Evolutionary conservation across 2,888 invertebrate genomes (phyloP).

Genomic region (Standfussiana lucernea): DNA sequence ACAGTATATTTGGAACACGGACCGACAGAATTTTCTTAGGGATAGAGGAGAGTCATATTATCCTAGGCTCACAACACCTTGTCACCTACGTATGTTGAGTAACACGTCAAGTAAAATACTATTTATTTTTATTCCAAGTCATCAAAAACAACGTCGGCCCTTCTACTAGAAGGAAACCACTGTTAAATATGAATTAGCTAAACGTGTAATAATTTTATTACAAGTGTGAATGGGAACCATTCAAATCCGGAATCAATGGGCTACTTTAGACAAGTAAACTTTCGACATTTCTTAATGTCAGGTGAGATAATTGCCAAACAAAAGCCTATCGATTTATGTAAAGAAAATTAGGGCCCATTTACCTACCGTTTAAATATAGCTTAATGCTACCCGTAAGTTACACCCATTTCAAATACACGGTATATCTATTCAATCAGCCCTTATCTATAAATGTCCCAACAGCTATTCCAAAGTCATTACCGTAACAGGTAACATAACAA

Average conservation of each 20-base stretch:
- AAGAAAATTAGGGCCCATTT: neutral
- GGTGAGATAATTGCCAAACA: neutral
- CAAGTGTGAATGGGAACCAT: neutral
- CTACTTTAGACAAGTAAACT: too few relatives aligned
- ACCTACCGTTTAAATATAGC: neutral
- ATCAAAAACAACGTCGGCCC: neutral
- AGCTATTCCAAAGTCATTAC: conserved; percentile 33
- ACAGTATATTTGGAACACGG: too few relatives aligned
- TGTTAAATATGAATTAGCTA: neutral
- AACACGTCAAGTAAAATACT: too few relatives aligned
- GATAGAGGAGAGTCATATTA: too few relatives aligned
- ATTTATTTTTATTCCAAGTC: neutral
- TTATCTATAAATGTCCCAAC: neutral
- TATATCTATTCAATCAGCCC: conserved; percentile 8
- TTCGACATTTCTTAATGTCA: neutral
- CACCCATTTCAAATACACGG: neutral
- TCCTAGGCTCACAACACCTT: too few relatives aligned
- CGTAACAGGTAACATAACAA: neutral
- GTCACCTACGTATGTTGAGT: too few relatives aligned
- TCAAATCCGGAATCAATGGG: neutral
- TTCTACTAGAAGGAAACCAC: neutral
- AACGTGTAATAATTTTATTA: neutral
- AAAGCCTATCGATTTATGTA: neutral
- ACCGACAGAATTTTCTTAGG: too few relatives aligned
- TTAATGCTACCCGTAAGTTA: neutral